phyloP scores from a whole-genome alignment of 2,888 invertebrate species.

The Rhaphigaster nebulosa region DNA sequence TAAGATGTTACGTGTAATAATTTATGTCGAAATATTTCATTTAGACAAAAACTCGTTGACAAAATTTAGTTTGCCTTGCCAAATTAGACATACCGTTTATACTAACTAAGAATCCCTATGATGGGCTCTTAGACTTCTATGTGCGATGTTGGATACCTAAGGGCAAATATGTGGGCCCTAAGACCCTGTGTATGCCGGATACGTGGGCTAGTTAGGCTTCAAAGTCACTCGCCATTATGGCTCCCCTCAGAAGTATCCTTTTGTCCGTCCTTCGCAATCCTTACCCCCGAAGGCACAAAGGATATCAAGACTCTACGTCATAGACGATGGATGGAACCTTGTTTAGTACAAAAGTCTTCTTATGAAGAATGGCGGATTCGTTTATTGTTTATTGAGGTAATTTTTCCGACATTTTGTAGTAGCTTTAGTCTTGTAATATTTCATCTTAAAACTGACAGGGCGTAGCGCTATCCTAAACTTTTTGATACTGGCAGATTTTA shows the following conservation, averaged over 20 bases:
- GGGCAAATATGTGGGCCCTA: not conserved
- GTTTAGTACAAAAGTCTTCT: not conserved
- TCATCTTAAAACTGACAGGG: not conserved
- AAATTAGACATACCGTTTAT: too few relatives aligned
- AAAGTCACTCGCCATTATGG: too few relatives aligned
- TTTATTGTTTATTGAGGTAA: conserved; percentile 1
- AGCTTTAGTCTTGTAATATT: not conserved
- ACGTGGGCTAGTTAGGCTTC: not conserved
- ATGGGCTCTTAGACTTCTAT: not conserved
- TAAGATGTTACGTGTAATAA: too few relatives aligned
- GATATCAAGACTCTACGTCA: not conserved
- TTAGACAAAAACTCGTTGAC: too few relatives aligned
- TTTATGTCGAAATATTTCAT: too few relatives aligned
- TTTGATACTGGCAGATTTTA: not conserved
- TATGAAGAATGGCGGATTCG: not conserved
- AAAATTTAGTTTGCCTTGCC: too few relatives aligned
- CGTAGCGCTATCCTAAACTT: not conserved
- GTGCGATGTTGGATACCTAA: not conserved
- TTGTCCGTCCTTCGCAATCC: not conserved
- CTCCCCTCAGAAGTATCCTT: not conserved
- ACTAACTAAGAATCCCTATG: not conserved
- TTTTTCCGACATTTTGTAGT: not conserved
- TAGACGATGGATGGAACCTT: not conserved
- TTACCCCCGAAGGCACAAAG: not conserved
- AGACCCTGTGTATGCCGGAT: not conserved